Evolutionary conservation across 2,888 invertebrate genomes (phyloP).

Genomic region (Hirtodrosophila alboralis): DNA sequence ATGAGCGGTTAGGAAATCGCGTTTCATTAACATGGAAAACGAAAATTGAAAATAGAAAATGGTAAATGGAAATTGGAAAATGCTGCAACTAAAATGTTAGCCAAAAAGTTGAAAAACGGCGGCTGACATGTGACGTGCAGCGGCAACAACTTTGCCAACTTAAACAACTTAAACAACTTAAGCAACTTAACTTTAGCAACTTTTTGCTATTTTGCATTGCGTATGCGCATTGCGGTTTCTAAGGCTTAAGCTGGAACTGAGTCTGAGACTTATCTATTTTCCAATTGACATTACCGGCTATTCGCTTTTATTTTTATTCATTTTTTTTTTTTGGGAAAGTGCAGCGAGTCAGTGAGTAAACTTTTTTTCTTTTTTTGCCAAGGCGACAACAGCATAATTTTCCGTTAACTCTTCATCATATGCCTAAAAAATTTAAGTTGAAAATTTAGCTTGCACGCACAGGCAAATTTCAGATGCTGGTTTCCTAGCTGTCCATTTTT

Average conservation of each 20-base stretch:
- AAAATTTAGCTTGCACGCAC: slow-evolving; percentile 46
- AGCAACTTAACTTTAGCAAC: slow-evolving; percentile 28
- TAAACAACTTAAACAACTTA: slow-evolving; percentile 27
- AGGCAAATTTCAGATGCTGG: slow-evolving; percentile 34
- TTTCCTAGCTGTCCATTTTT: slow-evolving; percentile 41
- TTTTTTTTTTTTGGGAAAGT: slow-evolving; percentile 69
- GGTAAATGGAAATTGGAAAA: slow-evolving; percentile 56
- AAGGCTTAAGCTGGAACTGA: slow-evolving; percentile 7
- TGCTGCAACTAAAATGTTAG: slow-evolving; percentile 29
- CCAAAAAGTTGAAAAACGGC: slow-evolving; percentile 17
- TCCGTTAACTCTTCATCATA: slow-evolving; percentile 72
- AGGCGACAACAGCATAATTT: slow-evolving; percentile 77
- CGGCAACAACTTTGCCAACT: slow-evolving; percentile 7
- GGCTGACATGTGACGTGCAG: slow-evolving; percentile 49
- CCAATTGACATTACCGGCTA: slow-evolving; percentile 50
- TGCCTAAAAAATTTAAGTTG: slow-evolving; percentile 34
- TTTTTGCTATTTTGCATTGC: slow-evolving; percentile 59
- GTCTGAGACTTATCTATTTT: slow-evolving; percentile 50
- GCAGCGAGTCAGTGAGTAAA: slow-evolving; percentile 47
- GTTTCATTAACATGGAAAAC: slow-evolving; percentile 72
- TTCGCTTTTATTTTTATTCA: slow-evolving; percentile 8
- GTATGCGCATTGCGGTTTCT: slow-evolving; percentile 56
- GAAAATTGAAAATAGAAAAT: slow-evolving; percentile 62
- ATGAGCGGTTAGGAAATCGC: slow-evolving; percentile 72
- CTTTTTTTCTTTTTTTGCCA: slow-evolving; percentile 19